Base-by-base conservation (phyloP, 2,888 invertebrate species). In the Graphium colonna region DNA sequence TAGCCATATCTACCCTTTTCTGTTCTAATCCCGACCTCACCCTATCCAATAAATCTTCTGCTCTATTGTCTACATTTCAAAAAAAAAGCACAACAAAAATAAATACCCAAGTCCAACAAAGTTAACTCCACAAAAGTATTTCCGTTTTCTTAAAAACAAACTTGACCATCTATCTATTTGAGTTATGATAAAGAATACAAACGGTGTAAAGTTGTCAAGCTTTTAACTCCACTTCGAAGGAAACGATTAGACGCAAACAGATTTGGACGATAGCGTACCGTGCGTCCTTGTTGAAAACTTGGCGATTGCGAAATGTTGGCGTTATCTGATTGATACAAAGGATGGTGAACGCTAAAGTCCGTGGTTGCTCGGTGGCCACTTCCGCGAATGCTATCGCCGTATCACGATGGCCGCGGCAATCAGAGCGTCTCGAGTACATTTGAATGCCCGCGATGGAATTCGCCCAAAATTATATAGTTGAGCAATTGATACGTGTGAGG, bases 361-460 rank as follows among this genome's bases (percentile, higher is more conserved):
- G 36, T 26, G 46, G 56, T 21, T 61, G 60, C 45, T 33, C 43
- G 26, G 45, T 56, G 53, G 59, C 51, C 55, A 61, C 64, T 71
- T 72, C 71, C 71, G 65, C 52, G 64, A 63, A 51, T 21, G 60
- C 60, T 68, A 73, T 73, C 72, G 62, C 43, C 55, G 55, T 47
- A 51, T 44, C 28, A 40, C 42, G 51, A 59, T 58, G 65, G 57
- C 48, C 58, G 51, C 44, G 41, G 39, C 67, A 69, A 76, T 74
- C 73, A 77, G 77, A 77, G 77, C 77, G 75, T 73, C 69, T 67
- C 73, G 66, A 65, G 66, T 61, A 58, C 16, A 46, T 21, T 21
- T 43, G 33, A 49, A 40, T 48, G 48, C 33, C 40, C 51, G 16
- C 9, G 39, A 31, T 33, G 18, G 41, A 38, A 52, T 21, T 36